Conservation (phyloP, 1,140 invertebrate species). For the Nephotettix cincticeps region DNA sequence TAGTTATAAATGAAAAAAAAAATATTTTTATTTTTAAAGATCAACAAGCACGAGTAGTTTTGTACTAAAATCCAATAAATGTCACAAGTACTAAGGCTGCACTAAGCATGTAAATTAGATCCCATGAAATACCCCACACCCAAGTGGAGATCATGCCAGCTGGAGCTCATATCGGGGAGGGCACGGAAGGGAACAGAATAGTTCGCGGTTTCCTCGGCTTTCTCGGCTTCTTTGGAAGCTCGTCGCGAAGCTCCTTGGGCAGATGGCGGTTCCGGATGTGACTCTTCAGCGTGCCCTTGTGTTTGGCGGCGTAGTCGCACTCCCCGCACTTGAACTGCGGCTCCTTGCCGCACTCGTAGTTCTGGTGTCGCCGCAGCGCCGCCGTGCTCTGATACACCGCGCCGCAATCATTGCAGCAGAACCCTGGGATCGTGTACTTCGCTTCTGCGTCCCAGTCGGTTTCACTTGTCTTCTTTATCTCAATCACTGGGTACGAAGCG, state of each 20-base stretch:
- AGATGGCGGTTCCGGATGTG: constrained; percentile 53
- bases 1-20: too few relatives aligned
- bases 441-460: constrained; percentile 5
- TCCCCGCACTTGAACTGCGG: constrained; percentile 53
- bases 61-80: too few relatives aligned
- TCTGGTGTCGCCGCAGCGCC: constrained; percentile 43
- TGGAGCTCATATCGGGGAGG: too few relatives aligned
- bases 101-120: too few relatives aligned
- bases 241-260: background rate
- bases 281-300: constrained; percentile 39
- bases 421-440: constrained; percentile 1
- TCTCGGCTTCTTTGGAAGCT: constrained; percentile 1
- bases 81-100: too few relatives aligned
- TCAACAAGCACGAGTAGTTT: too few relatives aligned
- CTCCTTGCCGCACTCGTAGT: constrained; percentile 57
- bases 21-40: too few relatives aligned
- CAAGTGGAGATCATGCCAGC: too few relatives aligned
- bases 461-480: constrained; percentile 6
- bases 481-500: background rate
- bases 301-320: constrained; percentile 42
- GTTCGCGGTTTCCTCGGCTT: background rate
- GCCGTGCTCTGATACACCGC: constrained; percentile 30
- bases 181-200: too few relatives aligned
- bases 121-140: too few relatives aligned
- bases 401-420: constrained; percentile 26